A percentile compares a stretch with the other conserved stretches of the same genome.
These are phyloP conservation scores for Archips xylosteana DNA, from an alignment of 2,888 invertebrate genomes.

Conservation along the genomic window DNA sequence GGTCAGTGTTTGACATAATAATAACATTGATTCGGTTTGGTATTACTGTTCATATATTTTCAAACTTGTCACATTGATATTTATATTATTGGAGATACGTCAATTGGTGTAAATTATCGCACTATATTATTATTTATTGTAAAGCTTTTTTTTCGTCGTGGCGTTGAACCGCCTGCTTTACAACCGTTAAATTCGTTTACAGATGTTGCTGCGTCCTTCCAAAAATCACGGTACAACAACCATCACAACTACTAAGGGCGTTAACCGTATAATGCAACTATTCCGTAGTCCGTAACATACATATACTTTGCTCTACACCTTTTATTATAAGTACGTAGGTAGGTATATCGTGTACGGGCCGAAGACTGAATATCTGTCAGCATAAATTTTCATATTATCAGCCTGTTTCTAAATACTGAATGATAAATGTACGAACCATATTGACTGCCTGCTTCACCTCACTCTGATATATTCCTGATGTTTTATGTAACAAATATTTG, in stretches of 20 bases:
- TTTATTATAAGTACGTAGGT: slow-evolving; percentile 1
- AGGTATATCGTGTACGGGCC: slow-evolving; percentile 1
- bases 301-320: slow-evolving; percentile 10
- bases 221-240: slow-evolving; percentile 18
- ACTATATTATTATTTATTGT: too few relatives aligned
- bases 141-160: too few relatives aligned
- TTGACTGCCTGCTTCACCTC: background rate
- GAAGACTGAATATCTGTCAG: slow-evolving; percentile 26
- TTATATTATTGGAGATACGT: too few relatives aligned
- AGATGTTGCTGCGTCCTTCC: slow-evolving; percentile 31
- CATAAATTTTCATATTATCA: background rate
- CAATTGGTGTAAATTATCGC: too few relatives aligned
- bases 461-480: too few relatives aligned
- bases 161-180: background rate
- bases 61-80: too few relatives aligned
- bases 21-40: too few relatives aligned
- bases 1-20: too few relatives aligned
- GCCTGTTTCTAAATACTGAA: background rate
- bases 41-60: too few relatives aligned
- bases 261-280: slow-evolving; percentile 15
- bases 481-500: too few relatives aligned
- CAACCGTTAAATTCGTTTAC: slow-evolving; percentile 14
- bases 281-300: background rate
- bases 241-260: slow-evolving; percentile 28
- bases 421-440: background rate